Evolutionary conservation across 2,113 vertebrate species (phyloP).

Genomic region (Hystrix brachyura): DNA sequence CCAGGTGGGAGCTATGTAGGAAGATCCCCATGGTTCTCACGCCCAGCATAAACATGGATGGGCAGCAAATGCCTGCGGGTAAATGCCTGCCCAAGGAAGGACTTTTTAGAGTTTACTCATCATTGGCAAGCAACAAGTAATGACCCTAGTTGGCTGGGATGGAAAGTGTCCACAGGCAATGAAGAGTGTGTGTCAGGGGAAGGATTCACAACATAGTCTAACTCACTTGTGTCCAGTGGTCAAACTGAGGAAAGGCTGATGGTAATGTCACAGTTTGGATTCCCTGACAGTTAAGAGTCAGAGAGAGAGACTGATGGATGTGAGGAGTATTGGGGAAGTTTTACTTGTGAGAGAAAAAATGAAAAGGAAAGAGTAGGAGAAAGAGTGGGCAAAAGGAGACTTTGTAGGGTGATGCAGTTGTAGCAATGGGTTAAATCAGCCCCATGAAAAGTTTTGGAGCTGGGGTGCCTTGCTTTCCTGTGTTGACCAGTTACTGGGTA

Average conservation of each 20-base stretch:
- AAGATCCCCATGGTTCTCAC: not conserved
- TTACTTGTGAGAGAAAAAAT: not conserved
- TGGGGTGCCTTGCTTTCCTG: not conserved
- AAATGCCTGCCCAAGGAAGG: not conserved
- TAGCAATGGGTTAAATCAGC: not conserved
- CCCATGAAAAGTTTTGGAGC: not conserved
- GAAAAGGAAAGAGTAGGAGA: not conserved
- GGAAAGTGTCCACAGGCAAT: not conserved
- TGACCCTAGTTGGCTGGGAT: not conserved
- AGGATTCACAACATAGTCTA: not conserved
- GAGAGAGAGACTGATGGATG: not conserved
- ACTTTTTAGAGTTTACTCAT: not conserved
- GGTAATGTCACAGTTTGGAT: too few relatives aligned
- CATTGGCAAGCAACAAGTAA: not conserved
- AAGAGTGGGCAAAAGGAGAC: not conserved
- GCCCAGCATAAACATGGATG: not conserved
- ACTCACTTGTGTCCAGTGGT: not conserved
- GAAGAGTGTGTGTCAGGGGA: not conserved
- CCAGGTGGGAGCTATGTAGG: not conserved
- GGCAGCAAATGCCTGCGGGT: not conserved
- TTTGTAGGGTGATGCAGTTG: fast-evolving
- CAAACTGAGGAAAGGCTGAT: not conserved
- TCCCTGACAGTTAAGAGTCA: not conserved
- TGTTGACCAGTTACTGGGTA: not conserved
- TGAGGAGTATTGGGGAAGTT: not conserved